These are phyloP conservation scores for Trachelus iudaicus DNA, from an alignment of 2,888 invertebrate species.

Conservation along the genomic window DNA sequence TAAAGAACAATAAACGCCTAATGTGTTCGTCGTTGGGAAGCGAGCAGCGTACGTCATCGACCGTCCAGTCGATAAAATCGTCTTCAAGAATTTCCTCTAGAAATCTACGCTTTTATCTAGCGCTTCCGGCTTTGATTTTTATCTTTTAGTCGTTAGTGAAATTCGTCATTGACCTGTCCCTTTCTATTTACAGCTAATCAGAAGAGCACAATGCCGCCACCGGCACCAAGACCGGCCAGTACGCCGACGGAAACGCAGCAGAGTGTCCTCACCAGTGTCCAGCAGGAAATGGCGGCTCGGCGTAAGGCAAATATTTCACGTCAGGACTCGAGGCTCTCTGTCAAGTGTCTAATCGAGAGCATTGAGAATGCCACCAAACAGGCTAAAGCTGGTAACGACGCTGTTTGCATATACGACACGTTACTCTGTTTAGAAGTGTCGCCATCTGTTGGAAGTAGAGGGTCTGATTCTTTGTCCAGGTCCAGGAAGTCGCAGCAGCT, in stretches of 20 bases:
- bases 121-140: neutral
- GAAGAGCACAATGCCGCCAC: constrained; percentile 52
- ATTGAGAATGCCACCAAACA: constrained; percentile 89
- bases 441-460: neutral
- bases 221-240: constrained; percentile 56
- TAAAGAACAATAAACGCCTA: neutral
- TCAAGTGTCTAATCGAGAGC: constrained; percentile 90
- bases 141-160: neutral
- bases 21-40: neutral
- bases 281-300: constrained; percentile 71
- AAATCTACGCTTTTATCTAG: neutral
- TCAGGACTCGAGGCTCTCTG: constrained; percentile 85
- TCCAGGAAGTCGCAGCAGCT: constrained; percentile 74
- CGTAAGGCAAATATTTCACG: constrained; percentile 69
- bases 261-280: constrained; percentile 68
- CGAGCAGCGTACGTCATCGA: neutral
- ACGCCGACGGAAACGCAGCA: constrained; percentile 68
- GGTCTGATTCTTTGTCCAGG: constrained; percentile 42
- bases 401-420: neutral
- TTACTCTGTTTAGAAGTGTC: neutral
- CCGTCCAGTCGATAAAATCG: neutral
- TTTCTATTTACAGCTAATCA: constrained; percentile 52
- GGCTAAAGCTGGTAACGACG: constrained; percentile 69
- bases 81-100: neutral
- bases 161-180: neutral